These are phyloP conservation scores for Philereme vetulata DNA, from an alignment of 2,888 invertebrate species.

Conservation along the genomic window DNA sequence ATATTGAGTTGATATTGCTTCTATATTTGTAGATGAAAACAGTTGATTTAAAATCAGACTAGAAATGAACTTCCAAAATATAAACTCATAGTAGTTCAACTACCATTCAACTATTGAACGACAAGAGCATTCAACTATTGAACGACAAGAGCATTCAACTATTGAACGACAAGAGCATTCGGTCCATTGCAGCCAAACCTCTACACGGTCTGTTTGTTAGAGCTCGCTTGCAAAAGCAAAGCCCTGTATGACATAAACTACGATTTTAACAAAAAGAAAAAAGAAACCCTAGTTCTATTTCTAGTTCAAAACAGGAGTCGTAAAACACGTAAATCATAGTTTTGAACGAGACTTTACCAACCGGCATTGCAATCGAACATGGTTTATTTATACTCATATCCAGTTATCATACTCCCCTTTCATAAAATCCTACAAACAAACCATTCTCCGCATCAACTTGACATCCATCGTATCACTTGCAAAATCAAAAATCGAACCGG, in stretches of 20 bases:
- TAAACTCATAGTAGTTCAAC: conserved; percentile 8
- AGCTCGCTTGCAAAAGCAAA: conserved; percentile 6
- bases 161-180: conserved; percentile 1
- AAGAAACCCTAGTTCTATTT: background rate
- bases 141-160: conserved; percentile 13
- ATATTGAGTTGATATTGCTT: no score
- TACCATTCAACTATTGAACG: conserved; percentile 12
- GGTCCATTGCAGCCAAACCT: conserved; percentile 1
- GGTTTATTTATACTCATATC: background rate
- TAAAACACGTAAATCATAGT: background rate
- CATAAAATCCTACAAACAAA: conserved; percentile 21
- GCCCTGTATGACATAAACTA: conserved; percentile 4
- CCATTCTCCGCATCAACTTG: conserved; percentile 34
- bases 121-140: conserved; percentile 14
- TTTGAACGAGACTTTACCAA: background rate
- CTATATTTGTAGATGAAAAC: no score
- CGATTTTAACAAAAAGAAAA: conserved; percentile 4
- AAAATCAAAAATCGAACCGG: conserved; percentile 59
- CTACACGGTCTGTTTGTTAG: background rate
- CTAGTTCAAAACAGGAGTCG: background rate
- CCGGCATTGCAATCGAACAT: background rate
- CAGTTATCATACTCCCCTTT: conserved; percentile 5
- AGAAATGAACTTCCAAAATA: background rate
- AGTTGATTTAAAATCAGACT: no score
- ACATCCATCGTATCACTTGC: conserved; percentile 49